phyloP scores from a whole-genome alignment of 2,797 vertebrate species.

The Syncerus caffer region DNA sequence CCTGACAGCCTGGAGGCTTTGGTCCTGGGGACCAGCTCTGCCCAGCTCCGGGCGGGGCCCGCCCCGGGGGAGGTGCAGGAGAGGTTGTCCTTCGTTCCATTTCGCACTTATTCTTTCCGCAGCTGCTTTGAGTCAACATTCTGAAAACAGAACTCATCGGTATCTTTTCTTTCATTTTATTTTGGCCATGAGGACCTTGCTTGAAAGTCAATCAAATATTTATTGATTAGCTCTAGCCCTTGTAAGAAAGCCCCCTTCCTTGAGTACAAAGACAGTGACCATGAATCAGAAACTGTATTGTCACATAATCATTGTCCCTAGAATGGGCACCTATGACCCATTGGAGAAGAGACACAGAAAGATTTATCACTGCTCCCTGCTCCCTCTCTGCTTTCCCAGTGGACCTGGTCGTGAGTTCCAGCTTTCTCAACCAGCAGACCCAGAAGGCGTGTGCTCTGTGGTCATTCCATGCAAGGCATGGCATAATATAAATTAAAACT shows the following conservation, averaged over 20 bases:
- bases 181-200: not conserved
- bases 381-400: not conserved
- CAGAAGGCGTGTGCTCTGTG: not conserved
- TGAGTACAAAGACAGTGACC: not conserved
- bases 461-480: not conserved
- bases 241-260: slow-evolving; percentile 3
- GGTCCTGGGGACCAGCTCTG: not conserved
- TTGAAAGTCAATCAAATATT: not conserved
- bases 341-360: not conserved
- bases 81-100: not conserved
- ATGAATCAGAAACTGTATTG: not conserved
- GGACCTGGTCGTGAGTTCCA: not conserved
- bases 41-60: not conserved
- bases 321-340: not conserved
- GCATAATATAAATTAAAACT: slow-evolving; percentile 4
- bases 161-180: not conserved
- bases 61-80: not conserved
- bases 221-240: not conserved
- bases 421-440: not conserved
- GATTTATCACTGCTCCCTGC: too few relatives aligned
- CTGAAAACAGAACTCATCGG: not conserved
- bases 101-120: not conserved
- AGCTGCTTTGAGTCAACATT: not conserved
- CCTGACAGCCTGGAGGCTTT: not conserved
- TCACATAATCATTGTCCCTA: not conserved